Percentiles rank a stretch among this genome's conserved stretches.
Evolutionary conservation across 2,113 vertebrate species (phyloP).

Genomic region (Cynoglossus semilaevis): DNA sequence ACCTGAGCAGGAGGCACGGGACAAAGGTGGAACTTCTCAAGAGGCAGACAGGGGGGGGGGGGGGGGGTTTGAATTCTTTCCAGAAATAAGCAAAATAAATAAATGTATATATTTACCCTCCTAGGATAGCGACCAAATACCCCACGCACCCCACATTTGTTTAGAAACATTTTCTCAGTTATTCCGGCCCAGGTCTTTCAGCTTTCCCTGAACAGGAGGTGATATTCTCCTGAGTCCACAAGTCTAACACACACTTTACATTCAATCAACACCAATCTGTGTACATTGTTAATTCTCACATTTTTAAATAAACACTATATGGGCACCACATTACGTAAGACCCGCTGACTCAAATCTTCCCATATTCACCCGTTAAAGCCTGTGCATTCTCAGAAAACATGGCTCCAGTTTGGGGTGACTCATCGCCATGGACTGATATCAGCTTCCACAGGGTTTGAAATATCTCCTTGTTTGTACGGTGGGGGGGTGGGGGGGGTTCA

Average conservation of each 20-base stretch:
- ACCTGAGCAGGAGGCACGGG: too few relatives aligned
- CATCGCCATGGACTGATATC: slow-evolving; percentile 42
- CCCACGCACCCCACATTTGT: too few relatives aligned
- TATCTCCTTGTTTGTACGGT: slow-evolving; percentile 14
- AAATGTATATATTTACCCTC: too few relatives aligned
- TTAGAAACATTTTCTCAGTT: too few relatives aligned
- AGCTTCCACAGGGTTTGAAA: slow-evolving; percentile 34
- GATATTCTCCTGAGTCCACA: too few relatives aligned
- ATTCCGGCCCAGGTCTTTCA: too few relatives aligned
- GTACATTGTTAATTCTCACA: slow-evolving; percentile 9
- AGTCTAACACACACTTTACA: neutral
- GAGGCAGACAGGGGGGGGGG: too few relatives aligned
- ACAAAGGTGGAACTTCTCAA: too few relatives aligned
- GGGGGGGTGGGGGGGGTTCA: slow-evolving; percentile 1
- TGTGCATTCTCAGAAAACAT: slow-evolving; percentile 21
- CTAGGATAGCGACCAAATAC: too few relatives aligned
- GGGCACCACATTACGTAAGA: slow-evolving; percentile 32
- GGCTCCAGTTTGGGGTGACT: slow-evolving; percentile 41
- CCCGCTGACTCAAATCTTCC: slow-evolving; percentile 44
- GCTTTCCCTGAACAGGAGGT: too few relatives aligned
- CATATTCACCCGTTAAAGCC: slow-evolving; percentile 54
- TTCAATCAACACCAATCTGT: slow-evolving; percentile 4
- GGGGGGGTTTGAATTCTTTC: too few relatives aligned
- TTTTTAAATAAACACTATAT: slow-evolving; percentile 33
- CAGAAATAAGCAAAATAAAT: too few relatives aligned